Percentiles rank a stretch among this genome's conserved stretches.
Conservation (phyloP, 2,797 vertebrate genomes). For the Salarias fasciatus region DNA sequence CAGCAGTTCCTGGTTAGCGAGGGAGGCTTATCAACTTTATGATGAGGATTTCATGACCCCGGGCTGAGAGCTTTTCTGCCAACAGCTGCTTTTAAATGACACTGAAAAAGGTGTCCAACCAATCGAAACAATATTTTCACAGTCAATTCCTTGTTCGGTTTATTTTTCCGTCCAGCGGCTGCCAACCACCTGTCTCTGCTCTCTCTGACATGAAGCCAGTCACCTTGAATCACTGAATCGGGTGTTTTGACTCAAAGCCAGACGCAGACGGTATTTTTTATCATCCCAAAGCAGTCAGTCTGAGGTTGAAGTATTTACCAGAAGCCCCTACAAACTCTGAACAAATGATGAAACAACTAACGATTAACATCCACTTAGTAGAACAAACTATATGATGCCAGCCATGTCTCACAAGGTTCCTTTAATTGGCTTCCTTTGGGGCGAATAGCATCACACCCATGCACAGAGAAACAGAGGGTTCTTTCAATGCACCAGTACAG, state of each 20-base stretch:
- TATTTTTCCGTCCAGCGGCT: conserved; percentile 30
- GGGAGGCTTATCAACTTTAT: conserved; percentile 68
- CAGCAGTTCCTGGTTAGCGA: conserved; percentile 55
- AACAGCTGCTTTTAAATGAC: conserved; percentile 60
- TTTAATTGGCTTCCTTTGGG: conserved; percentile 46
- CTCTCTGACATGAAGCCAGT: conserved; percentile 11
- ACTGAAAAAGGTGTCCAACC: conserved; percentile 20
- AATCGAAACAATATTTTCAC: conserved; percentile 55
- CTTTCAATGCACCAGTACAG: conserved; percentile 61
- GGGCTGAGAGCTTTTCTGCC: conserved; percentile 45
- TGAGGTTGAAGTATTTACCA: background rate
- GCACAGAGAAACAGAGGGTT: conserved; percentile 57
- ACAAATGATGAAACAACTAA: conserved; percentile 28
- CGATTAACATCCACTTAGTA: conserved; percentile 39
- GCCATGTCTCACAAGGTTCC: conserved; percentile 37
- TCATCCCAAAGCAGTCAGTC: conserved; percentile 7
- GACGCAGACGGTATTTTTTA: conserved; percentile 17
- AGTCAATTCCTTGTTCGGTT: conserved; percentile 31
- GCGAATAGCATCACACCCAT: conserved; percentile 58
- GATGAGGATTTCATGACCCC: conserved; percentile 67
- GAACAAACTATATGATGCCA: conserved; percentile 40
- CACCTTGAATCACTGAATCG: conserved; percentile 33
- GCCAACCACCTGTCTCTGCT: conserved; percentile 58
- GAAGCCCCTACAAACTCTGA: background rate
- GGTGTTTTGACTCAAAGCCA: conserved; percentile 36